Evolutionary conservation across 2,113 vertebrate genomes (phyloP).

Genomic region (Balaeniceps rex): DNA sequence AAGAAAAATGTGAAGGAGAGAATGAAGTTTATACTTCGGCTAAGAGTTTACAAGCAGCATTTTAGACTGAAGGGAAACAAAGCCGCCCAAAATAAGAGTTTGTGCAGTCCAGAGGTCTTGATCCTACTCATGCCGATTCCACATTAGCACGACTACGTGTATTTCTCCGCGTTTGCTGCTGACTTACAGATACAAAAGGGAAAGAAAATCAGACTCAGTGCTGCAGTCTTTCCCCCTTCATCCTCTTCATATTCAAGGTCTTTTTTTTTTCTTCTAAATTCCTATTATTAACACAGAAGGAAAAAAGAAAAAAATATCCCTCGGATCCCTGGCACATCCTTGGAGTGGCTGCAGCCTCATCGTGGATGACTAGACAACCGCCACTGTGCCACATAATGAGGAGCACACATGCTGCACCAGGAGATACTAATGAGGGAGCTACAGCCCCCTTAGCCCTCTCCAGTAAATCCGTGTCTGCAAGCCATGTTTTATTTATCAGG

Average conservation of each 20-base stretch:
- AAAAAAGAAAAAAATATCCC: not conserved
- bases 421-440: conserved; percentile 66
- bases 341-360: conserved; percentile 33
- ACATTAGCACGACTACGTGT: accelerated
- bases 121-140: not conserved
- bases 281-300: not conserved
- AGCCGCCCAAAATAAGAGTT: not conserved
- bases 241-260: not conserved
- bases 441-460: conserved; percentile 60
- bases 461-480: conserved; percentile 56
- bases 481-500: conserved; percentile 63
- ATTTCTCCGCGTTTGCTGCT: not conserved
- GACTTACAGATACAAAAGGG: not conserved
- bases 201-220: not conserved
- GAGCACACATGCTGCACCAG: conserved; percentile 37
- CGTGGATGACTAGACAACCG: conserved; percentile 35
- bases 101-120: not conserved
- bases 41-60: not conserved
- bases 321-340: conserved; percentile 20
- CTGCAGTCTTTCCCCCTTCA: not conserved
- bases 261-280: not conserved
- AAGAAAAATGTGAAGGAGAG: not conserved
- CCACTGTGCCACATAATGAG: conserved; percentile 62
- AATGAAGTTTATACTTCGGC: not conserved
- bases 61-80: not conserved